These are phyloP conservation scores for Lithobates sylvaticus DNA, from an alignment of 2,797 vertebrate genomes.

Conservation along the genomic window DNA sequence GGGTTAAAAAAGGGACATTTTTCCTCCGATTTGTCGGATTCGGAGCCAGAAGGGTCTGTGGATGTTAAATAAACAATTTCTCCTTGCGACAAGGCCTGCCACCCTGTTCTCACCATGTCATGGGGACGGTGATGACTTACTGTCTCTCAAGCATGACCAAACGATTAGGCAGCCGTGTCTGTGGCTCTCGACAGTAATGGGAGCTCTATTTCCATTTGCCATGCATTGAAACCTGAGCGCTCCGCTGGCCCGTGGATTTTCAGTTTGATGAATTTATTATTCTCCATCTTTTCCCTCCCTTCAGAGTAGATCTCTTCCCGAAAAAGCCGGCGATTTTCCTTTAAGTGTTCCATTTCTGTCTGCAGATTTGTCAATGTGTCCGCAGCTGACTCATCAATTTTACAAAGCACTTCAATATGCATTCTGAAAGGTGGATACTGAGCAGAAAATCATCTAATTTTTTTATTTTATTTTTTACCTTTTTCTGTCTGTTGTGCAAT, in stretches of 20 bases:
- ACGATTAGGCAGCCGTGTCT: conserved; percentile 77
- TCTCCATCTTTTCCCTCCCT: conserved; percentile 66
- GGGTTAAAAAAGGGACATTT: conserved; percentile 37
- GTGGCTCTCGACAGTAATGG: conserved; percentile 76
- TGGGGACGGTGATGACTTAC: conserved; percentile 75
- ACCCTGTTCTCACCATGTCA: conserved; percentile 77
- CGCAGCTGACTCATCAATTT: conserved; percentile 79
- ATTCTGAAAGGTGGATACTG: conserved; percentile 58
- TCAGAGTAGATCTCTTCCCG: conserved; percentile 65
- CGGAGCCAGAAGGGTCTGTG: conserved; percentile 53
- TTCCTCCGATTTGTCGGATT: conserved; percentile 43
- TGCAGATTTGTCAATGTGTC: conserved; percentile 71
- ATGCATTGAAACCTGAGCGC: conserved; percentile 78
- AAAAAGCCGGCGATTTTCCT: conserved; percentile 65
- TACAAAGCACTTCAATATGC: conserved; percentile 71
- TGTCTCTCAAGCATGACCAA: conserved; percentile 81
- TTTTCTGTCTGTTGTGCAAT: conserved; percentile 46
- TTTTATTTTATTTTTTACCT: conserved; percentile 63
- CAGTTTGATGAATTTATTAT: conserved; percentile 84
- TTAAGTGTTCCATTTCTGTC: conserved; percentile 70
- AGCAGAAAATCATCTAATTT: conserved; percentile 61
- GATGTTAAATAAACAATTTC: conserved; percentile 80
- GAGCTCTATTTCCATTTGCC: conserved; percentile 80
- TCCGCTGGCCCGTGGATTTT: conserved; percentile 78
- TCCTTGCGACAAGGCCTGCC: conserved; percentile 75